Evolutionary conservation across 2,113 vertebrate species (phyloP), one percentile per base, ranked within the genome.

Genomic region (Pagrus major): DNA sequence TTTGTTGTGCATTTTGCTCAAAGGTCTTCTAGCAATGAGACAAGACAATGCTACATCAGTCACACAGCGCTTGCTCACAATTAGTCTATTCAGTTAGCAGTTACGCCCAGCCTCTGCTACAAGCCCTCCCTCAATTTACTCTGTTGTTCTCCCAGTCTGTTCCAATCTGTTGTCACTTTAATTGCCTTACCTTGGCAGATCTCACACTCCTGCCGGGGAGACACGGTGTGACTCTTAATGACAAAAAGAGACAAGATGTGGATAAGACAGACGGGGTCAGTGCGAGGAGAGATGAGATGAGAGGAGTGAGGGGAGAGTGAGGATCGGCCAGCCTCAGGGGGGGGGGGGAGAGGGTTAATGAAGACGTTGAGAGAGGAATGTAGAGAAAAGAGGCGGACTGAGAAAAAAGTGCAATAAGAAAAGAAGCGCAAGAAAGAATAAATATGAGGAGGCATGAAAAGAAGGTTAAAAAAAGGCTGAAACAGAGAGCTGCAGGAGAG

Each of bases 141-240:
- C 80, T 78, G 86, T 78, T 85, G 84, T 86, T 91, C 68, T 75
- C 58, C 60, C 60, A 79, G 81, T 92, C 87, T 77, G 81, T 75
- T 92, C 83, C 91, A 88, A 88, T 94, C 86, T 89, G 86, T 82
- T 83, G 83, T 85, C 58, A 63, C 88, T 88, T 85, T 94, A 91
- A 94, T 93, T 93, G 91, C 81, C 78, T 89, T 69, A 86, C 80
- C 78, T 86, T 90, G 87, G 87, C 89, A 89, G 78, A 84, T 78
- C 81, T 55, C 80, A 83, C 75, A 67, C 72, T 71, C 73, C 54
- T 91, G 81, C 82, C 79, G 82, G 47, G n/a, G 72, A 85, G 66
- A 87, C 81, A 86, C 81, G 88, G 88, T 78, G 81, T 71, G 87
- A 76, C 77, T 92, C 76, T 84, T 89, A 90, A 91, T 87, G 91